These are phyloP conservation scores for Pseudochirops cupreus DNA, from an alignment of 2,797 vertebrate genomes.

Conservation along the genomic window DNA sequence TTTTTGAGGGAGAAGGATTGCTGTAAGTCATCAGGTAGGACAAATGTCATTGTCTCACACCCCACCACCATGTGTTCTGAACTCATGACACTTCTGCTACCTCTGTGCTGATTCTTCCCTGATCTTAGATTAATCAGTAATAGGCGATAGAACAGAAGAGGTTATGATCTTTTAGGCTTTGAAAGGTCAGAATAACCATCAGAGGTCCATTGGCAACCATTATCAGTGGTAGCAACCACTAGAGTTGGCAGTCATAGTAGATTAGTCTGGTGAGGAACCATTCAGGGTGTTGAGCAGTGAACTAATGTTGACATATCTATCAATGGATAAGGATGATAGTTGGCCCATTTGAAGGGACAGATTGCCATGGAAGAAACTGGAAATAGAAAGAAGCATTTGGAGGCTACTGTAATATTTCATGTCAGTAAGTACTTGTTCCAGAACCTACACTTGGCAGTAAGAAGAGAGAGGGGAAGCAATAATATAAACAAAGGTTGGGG, in stretches of 20 bases:
- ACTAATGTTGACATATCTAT: neutral
- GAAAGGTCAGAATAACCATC: neutral
- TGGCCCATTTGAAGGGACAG: neutral
- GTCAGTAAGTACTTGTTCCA: neutral
- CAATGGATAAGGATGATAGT: neutral
- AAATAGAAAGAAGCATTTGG: neutral
- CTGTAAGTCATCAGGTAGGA: neutral
- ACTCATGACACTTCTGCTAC: neutral
- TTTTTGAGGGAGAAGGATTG: neutral
- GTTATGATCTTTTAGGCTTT: neutral
- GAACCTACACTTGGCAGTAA: neutral
- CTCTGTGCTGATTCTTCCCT: neutral
- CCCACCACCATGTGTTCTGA: neutral
- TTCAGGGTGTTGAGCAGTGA: neutral
- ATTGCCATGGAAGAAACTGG: neutral
- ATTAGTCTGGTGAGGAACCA: neutral
- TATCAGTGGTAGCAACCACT: neutral
- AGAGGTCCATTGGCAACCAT: neutral
- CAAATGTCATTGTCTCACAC: neutral
- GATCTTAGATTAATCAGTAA: neutral
- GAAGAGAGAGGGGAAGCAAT: neutral
- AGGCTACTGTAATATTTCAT: neutral
- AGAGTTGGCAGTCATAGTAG: neutral
- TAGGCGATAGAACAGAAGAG: neutral
- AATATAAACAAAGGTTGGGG: neutral